Evolutionary conservation across 2,888 invertebrate genomes (phyloP).

Genomic region (Limenitis camilla): DNA sequence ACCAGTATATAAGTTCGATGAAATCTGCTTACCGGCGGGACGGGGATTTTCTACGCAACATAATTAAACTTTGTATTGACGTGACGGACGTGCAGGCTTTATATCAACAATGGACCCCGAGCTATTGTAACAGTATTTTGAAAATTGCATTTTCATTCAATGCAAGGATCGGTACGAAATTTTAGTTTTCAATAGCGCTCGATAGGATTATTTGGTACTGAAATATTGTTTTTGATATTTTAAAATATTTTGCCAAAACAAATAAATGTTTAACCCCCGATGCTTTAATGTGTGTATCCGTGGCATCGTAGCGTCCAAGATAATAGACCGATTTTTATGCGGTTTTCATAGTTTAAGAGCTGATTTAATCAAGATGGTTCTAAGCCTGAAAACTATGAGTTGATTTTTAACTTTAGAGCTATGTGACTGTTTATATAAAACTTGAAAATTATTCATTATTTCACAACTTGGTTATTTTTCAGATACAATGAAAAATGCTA

Average conservation of each 20-base stretch:
- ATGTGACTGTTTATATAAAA: no score
- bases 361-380: no score
- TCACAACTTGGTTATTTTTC: no score
- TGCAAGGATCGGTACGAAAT: conserved; percentile 21
- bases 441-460: no score
- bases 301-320: no score
- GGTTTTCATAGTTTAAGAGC: no score
- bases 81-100: conserved; percentile 24
- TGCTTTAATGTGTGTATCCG: no score
- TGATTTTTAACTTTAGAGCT: no score
- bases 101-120: conserved; percentile 24
- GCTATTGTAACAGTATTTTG: conserved; percentile 28
- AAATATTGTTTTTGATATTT: neutral
- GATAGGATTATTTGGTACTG: conserved; percentile 7
- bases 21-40: conserved; percentile 28
- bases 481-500: no score
- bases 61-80: conserved; percentile 28
- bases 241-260: neutral
- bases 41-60: conserved; percentile 28
- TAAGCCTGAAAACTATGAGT: no score
- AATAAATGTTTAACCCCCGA: neutral
- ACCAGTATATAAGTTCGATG: neutral
- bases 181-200: conserved; percentile 14
- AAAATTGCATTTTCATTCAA: conserved; percentile 28
- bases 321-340: no score